These are phyloP conservation scores for Sander lucioperca DNA, from an alignment of 2,113 vertebrate genomes.

Conservation along the genomic window DNA sequence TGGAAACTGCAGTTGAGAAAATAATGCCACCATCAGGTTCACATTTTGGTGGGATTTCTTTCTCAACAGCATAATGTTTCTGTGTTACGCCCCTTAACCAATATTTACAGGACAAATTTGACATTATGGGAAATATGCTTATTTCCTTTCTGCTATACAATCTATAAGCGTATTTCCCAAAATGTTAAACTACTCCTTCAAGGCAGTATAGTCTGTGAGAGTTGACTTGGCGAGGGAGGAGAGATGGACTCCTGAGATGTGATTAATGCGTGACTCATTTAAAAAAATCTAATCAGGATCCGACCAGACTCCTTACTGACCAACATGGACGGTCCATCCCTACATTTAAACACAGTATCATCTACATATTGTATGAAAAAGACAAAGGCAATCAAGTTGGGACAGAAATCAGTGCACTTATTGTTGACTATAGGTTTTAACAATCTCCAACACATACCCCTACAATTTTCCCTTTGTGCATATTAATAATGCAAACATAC, in stretches of 20 bases:
- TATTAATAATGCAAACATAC: conserved; percentile 16
- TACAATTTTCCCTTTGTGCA: conserved; percentile 21
- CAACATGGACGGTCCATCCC: neutral
- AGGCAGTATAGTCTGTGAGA: neutral
- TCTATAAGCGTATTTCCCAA: neutral
- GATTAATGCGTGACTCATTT: neutral
- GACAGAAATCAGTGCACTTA: conserved; percentile 42
- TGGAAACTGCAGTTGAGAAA: neutral
- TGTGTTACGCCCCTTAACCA: too few relatives aligned
- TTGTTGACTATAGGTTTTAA: neutral
- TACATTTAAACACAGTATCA: conserved; percentile 5
- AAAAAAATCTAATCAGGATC: neutral
- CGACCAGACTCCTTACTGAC: neutral
- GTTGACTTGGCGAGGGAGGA: neutral
- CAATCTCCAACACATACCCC: conserved; percentile 5
- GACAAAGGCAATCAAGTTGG: neutral
- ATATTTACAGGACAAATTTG: too few relatives aligned
- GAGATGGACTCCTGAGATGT: neutral
- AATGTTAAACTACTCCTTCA: neutral
- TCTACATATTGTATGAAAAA: neutral
- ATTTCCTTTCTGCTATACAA: neutral
- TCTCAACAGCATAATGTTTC: too few relatives aligned
- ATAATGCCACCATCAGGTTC: too few relatives aligned
- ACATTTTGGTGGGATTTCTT: too few relatives aligned
- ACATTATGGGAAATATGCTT: too few relatives aligned